Conservation (phyloP, 1,140 invertebrate species). For the Hyphantria cunea region DNA sequence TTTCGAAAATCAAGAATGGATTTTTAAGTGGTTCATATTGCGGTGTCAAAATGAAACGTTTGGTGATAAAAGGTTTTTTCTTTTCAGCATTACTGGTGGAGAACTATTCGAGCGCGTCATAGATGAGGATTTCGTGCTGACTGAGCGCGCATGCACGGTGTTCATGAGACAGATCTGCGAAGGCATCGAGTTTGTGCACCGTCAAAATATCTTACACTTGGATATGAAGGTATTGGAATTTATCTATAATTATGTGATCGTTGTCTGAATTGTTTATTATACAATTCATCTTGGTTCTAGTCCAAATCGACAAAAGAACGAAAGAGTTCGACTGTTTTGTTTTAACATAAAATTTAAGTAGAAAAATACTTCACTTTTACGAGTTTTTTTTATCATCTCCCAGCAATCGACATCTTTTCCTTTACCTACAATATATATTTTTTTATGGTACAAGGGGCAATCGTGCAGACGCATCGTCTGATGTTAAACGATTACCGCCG, state of each 20-base stretch:
- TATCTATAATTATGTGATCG: no score
- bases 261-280: no score
- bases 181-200: slow-evolving; percentile 97
- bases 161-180: slow-evolving; percentile 99
- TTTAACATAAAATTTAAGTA: no score
- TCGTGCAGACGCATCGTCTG: no score
- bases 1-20: no score
- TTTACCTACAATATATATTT: neutral
- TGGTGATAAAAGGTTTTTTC: slow-evolving; percentile 3
- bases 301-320: no score
- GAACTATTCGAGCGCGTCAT: slow-evolving; percentile 99
- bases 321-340: no score
- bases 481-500: no score
- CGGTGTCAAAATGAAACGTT: no score
- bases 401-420: neutral
- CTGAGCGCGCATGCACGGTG: slow-evolving; percentile 96
- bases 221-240: slow-evolving; percentile 92
- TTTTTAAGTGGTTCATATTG: no score
- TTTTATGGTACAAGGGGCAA: no score
- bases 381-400: slow-evolving; percentile 2
- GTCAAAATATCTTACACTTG: slow-evolving; percentile 96
- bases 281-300: slow-evolving; percentile 45
- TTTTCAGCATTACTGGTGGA: slow-evolving; percentile 95
- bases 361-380: no score
- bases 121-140: slow-evolving; percentile 98